Conservation (phyloP, 2,888 invertebrate species). For the Digitonthophagus gazella region DNA sequence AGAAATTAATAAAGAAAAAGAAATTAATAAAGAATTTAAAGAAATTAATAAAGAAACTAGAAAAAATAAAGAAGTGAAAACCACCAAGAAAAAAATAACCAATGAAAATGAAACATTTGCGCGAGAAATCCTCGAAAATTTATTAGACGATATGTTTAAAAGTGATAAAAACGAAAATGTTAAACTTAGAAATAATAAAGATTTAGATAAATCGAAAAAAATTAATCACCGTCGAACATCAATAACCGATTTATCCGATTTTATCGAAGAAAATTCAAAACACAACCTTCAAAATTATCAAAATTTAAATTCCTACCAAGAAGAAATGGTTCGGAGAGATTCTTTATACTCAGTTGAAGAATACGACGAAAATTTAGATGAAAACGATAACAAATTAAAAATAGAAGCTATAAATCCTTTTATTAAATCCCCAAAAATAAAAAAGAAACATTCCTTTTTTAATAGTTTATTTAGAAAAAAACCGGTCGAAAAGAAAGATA, state of each 20-base stretch:
- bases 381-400: constrained; percentile 26
- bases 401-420: constrained; percentile 21
- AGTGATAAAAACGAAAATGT: constrained; percentile 3
- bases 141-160: background rate
- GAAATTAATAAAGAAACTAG: too few species aligned
- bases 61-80: constrained; percentile 7
- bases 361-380: constrained; percentile 34
- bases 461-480: constrained; percentile 28
- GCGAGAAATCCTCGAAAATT: constrained; percentile 2
- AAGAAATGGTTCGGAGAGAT: constrained; percentile 26
- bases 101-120: constrained; percentile 7
- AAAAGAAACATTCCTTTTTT: constrained; percentile 25
- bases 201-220: constrained; percentile 20
- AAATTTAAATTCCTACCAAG: constrained; percentile 4
- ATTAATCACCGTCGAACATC: constrained; percentile 20
- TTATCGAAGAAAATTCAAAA: background rate
- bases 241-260: constrained; percentile 8
- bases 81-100: background rate
- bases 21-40: too few species aligned
- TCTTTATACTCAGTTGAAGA: constrained; percentile 37
- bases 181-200: constrained; percentile 9
- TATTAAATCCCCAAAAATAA: constrained; percentile 4
- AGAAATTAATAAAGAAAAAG: too few species aligned
- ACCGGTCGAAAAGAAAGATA: constrained; percentile 3
- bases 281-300: background rate